These are phyloP conservation scores for Toxotes chatareus DNA, from an alignment of 2,113 vertebrate species.

Conservation along the genomic window DNA sequence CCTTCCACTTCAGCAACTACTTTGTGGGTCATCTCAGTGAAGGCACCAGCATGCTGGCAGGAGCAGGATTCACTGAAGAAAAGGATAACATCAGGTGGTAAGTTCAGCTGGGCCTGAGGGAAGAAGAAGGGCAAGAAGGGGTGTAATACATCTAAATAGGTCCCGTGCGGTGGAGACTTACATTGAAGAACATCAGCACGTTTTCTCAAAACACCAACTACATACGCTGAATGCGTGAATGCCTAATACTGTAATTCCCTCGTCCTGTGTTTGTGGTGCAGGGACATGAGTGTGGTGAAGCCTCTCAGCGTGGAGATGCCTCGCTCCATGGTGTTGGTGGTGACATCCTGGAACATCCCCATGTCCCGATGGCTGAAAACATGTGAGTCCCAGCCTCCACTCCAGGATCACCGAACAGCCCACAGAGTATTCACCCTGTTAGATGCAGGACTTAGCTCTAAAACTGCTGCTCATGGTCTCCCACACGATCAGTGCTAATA, in stretches of 20 bases:
- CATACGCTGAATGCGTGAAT: too few species aligned
- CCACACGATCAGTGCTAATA: neutral
- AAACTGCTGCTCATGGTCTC: neutral
- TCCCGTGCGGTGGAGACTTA: too few species aligned
- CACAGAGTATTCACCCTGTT: too few species aligned
- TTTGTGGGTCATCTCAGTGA: slow-evolving; percentile 93
- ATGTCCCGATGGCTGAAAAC: slow-evolving; percentile 93
- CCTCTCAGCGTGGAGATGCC: slow-evolving; percentile 90
- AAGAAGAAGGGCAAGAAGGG: too few species aligned
- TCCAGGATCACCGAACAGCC: neutral
- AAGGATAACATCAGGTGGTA: slow-evolving; percentile 90
- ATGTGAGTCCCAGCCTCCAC: slow-evolving; percentile 80
- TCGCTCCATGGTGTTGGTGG: slow-evolving; percentile 92
- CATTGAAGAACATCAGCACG: too few species aligned
- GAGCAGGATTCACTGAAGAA: slow-evolving; percentile 88
- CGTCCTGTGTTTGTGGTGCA: slow-evolving; percentile 48
- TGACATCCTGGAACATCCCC: slow-evolving; percentile 93
- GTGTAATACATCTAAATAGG: too few species aligned
- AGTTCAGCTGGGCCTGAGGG: slow-evolving; percentile 11
- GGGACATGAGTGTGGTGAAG: slow-evolving; percentile 88
- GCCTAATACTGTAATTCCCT: too few species aligned
- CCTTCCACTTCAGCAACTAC: slow-evolving; percentile 96
- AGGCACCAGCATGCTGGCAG: slow-evolving; percentile 86
- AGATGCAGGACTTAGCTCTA: neutral
- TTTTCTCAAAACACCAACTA: too few species aligned